These are phyloP conservation scores for Drosophila anomelani DNA, from an alignment of 2,888 invertebrate species.

Conservation along the genomic window DNA sequence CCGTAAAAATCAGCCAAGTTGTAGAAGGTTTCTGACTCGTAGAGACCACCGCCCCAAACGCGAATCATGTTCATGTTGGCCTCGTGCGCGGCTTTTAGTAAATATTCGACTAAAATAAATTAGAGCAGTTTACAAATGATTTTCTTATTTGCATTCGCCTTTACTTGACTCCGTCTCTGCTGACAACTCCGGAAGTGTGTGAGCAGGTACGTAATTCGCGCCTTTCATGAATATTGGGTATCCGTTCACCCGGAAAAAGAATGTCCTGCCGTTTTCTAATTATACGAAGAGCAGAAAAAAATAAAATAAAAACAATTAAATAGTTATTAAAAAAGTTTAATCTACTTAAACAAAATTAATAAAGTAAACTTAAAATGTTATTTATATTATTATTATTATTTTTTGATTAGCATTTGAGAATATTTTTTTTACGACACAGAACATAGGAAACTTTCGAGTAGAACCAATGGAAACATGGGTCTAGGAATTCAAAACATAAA, in stretches of 20 bases:
- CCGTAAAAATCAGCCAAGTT: slow-evolving; percentile 94
- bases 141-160: neutral
- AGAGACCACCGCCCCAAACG: slow-evolving; percentile 98
- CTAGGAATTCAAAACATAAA: too few relatives aligned
- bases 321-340: too few relatives aligned
- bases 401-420: too few relatives aligned
- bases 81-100: slow-evolving; percentile 89
- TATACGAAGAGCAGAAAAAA: neutral
- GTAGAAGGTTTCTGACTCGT: slow-evolving; percentile 96
- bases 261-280: slow-evolving; percentile 88
- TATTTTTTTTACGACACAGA: too few relatives aligned
- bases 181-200: slow-evolving; percentile 92
- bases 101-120: slow-evolving; percentile 85
- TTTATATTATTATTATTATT: too few relatives aligned
- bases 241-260: slow-evolving; percentile 94
- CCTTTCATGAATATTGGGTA: slow-evolving; percentile 96
- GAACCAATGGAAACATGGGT: too few relatives aligned
- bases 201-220: slow-evolving; percentile 95
- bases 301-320: neutral
- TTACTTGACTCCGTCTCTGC: slow-evolving; percentile 82
- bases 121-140: neutral
- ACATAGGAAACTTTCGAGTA: too few relatives aligned
- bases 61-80: slow-evolving; percentile 96
- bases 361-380: too few relatives aligned
- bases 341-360: too few relatives aligned